These are phyloP conservation scores for Zosterops hypoxanthus DNA, from an alignment of 2,113 vertebrate genomes.

Conservation along the genomic window DNA sequence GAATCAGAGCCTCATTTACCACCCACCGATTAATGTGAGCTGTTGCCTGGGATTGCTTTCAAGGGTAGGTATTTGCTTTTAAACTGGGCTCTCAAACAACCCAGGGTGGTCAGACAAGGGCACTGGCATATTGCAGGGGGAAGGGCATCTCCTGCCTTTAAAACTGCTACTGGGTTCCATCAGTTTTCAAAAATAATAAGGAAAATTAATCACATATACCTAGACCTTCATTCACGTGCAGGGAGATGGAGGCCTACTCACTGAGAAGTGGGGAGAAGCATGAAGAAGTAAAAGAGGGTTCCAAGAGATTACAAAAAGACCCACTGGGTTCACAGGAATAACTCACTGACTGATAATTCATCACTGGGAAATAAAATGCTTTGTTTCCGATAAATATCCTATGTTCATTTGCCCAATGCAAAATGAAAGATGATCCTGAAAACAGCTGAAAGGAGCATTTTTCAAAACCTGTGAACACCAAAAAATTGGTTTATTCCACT, in stretches of 20 bases:
- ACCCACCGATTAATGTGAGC: neutral
- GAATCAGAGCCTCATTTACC: slow-evolving; percentile 17
- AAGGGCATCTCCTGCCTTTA: neutral
- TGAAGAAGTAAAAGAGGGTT: neutral
- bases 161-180: neutral
- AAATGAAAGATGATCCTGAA: neutral
- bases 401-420: neutral
- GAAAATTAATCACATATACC: neutral
- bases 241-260: neutral
- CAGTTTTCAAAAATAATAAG: neutral
- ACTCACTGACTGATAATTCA: neutral
- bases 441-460: neutral
- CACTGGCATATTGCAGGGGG: neutral
- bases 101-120: neutral
- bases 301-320: neutral
- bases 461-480: neutral
- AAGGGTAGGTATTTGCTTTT: neutral
- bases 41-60: neutral
- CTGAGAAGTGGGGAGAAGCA: neutral
- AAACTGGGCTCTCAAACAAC: neutral
- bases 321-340: neutral
- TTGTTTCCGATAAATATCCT: neutral
- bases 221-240: neutral
- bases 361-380: neutral
- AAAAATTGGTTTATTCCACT: neutral